Base-by-base conservation (phyloP, 2,888 invertebrate species). In the Latrodectus hesperus region DNA sequence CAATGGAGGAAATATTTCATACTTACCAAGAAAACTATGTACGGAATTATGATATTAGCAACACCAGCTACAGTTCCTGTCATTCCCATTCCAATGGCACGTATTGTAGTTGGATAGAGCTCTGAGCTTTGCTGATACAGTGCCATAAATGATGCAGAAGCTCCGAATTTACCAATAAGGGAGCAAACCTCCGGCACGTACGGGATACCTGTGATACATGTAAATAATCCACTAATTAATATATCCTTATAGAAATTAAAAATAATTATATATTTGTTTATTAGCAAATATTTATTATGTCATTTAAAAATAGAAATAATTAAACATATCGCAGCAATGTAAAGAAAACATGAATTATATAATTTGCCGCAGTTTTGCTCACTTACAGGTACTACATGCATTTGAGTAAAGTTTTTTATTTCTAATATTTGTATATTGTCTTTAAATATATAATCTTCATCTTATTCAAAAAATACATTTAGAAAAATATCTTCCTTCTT, bases 61-160 rank as follows among this genome's bases (percentile, higher is more conserved):
- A 85, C 12, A 6, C 89, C 84, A 71, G 94, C 92, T 64, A 92
- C 93, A 2, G 90, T 89, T 11, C 83, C 79, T 91, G 94, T 94
- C 82, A 95, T 91, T 0, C 95, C 94, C 90, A 94, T 93, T 79
- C 95, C 95, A 11, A 95, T 94, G 91, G 95, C 94, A 49, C 95
- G 92, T 53, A 95, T 92, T 90, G 94, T 94, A 0, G 95, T 95
- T 14, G 95, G 95, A 91, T 95, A 95, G 38, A 95, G 93, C 92
- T 95, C 95, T 91, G 95, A 93, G 83, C 94, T 94, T 89, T 95
- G 94, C 80, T 95, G 92, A 90, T 93, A 94, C 49, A 94, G 93
- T 22, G 94, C 93, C 90, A 94, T 94, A 91, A 94, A 94, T 8
- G 94, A 93, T 49, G 94, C 91, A 5, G 94, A 94, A 82, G 94